Evolutionary conservation across 2,113 vertebrate species (phyloP), one percentile per base, ranked within the genome.

Genomic region (Maccullochella peelii): DNA sequence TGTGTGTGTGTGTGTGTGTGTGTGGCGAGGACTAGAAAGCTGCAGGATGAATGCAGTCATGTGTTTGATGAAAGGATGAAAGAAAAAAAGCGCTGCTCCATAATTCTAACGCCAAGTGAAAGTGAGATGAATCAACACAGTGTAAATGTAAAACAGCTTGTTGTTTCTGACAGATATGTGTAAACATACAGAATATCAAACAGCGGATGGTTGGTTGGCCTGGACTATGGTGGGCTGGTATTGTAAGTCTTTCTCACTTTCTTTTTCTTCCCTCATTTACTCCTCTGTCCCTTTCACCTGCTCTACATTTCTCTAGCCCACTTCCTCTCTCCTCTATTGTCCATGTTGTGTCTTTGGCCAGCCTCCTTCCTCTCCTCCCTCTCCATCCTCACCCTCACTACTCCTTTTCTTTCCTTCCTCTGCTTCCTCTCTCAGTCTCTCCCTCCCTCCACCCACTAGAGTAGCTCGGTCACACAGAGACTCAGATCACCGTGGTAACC

Each of bases 401-500:
- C 80, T 74, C 68, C 73, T 86, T 47, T 80, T 84, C 79, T 78
- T 73, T 63, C 50, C n/a, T 62, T 83, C 62, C 3, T 63, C n/a
- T 49, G 54, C 68, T 65, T 21, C 49, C 78, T 74, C 27, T 52
- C 36, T 44, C 59, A 33, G 9, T 33, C 44, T 36, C 52, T 11
- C 69, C 52, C 67, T 57, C 21, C 75, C 57, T 38, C 58, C 3
- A 2, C 3, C 74, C 59, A 42, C 79, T 69, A 21, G 86, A 87
- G 88, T 86, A 82, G 82, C 90, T 69, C 67, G 15, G 85, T 78
- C 75, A 30, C 71, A 79, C 71, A 73, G 86, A 66, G 76, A 57
- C 79, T 71, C 59, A 6, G 75, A 91, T 94, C 94, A 90, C 94
- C 87, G 69, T 91, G 94, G 93, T 91, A 94, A 94, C 92, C 92